phyloP scores from a whole-genome alignment of 2,888 invertebrate genomes.

The Lithophane ornitopus region DNA sequence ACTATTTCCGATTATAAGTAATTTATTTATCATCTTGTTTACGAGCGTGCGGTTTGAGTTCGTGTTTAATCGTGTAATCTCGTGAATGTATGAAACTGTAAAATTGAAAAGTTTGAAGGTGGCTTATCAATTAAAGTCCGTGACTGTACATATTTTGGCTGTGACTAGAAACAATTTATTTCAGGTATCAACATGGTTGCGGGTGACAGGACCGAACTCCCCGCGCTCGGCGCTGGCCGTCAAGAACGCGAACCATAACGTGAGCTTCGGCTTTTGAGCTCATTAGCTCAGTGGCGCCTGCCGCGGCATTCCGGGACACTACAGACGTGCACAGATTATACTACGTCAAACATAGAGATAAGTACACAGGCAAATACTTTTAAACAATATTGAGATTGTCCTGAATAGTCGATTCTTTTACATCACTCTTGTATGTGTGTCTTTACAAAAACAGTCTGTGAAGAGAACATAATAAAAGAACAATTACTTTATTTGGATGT shows the following conservation, averaged over 20 bases:
- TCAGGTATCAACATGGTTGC: slow-evolving; percentile 89
- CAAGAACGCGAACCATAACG: slow-evolving; percentile 83
- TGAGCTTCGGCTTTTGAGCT: slow-evolving; percentile 85
- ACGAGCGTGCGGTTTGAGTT: no score
- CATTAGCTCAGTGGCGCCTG: slow-evolving; percentile 38
- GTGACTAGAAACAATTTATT: slow-evolving; percentile 9
- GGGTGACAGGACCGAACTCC: slow-evolving; percentile 91
- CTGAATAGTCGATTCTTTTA: not conserved
- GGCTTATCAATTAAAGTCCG: no score
- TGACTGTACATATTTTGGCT: no score
- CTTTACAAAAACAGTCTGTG: not conserved
- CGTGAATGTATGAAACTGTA: no score
- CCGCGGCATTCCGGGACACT: slow-evolving; percentile 14
- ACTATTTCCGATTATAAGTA: no score
- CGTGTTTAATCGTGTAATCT: no score
- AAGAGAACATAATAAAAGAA: not conserved
- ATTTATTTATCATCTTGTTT: no score
- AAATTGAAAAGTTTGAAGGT: no score
- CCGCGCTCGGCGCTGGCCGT: slow-evolving; percentile 85
- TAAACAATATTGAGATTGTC: not conserved
- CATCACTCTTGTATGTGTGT: not conserved
- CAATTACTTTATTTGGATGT: not conserved
- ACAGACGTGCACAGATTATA: slow-evolving; percentile 32
- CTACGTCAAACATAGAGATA: slow-evolving; percentile 5
- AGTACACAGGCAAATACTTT: slow-evolving; percentile 26